Base-by-base conservation (phyloP, 64 coral and sea anemone species). In the Porites lutea region DNA sequence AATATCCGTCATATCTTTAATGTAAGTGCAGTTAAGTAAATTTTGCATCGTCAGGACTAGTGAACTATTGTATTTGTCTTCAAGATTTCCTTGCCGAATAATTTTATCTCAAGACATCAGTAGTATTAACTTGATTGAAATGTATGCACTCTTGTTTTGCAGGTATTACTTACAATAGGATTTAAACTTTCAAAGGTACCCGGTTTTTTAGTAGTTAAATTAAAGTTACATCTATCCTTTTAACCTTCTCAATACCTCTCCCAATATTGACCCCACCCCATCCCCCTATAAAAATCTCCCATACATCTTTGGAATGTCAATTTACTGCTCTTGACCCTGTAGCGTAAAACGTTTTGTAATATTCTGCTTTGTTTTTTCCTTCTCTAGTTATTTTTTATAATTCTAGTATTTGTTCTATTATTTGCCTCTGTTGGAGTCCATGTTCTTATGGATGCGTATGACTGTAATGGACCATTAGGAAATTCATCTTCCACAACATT, bases 1-100 rank as follows among this genome's bases (percentile, higher is more conserved):
- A 97, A 97, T 59, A 97, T 97, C 19, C 72, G 88, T 72, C 95
- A 97, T 83, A 97, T 97, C 71, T 97, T 97, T 57, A 97, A 93
- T 76, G 95, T 97, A 72, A 88, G 92, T 90, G 44, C 67, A 48
- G 3, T 19, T 7, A 60, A 48, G 37, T n/a, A 53, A 21, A 20
- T 19, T 54, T 78, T 3, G 22, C 75, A 44, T 8, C 18, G 70
- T 73, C 9, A 46, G 9, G 20, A 9, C 18, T 21, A 73, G 27
- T 37, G 27, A 37, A 37, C 27, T 37, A 37, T 37, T 37, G 27
- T 1, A 37, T 37, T 37, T 1, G 27, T 37, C 27, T 37, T 37
- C 27, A 37, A 37, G 27, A 37, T 37, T 37, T 0, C 27, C 27
- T 37, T 37, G 27, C 27, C 27, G 27, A 37, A 37, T 37, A 37